phyloP scores from a whole-genome alignment of 1,140 invertebrate species.

The Trichogramma pretiosum region DNA sequence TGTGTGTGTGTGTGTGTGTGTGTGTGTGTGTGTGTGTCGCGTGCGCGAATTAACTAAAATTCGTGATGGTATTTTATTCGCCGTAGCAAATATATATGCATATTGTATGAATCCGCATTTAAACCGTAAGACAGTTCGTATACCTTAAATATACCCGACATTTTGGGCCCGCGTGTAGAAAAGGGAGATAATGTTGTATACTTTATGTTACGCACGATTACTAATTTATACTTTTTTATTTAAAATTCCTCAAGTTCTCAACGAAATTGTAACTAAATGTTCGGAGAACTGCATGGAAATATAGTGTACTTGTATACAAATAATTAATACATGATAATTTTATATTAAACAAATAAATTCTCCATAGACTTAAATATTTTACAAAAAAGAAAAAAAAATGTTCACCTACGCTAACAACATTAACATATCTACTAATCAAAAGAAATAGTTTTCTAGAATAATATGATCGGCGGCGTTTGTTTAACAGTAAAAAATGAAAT shows the following conservation, averaged over 20 bases:
- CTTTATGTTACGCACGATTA: too few relatives aligned
- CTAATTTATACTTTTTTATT: too few relatives aligned
- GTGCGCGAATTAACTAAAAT: conserved; percentile 3
- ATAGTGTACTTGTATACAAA: not conserved
- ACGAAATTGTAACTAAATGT: conserved; percentile 5
- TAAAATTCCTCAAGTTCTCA: not conserved
- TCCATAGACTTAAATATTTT: conserved; percentile 7
- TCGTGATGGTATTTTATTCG: too few relatives aligned
- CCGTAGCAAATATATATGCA: too few relatives aligned
- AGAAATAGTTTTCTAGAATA: conserved; percentile 2
- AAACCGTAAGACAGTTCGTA: conserved; percentile 13
- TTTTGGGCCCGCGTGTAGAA: not conserved
- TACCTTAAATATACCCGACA: conserved; percentile 10
- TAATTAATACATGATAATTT: conserved; percentile 2
- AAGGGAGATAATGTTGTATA: too few relatives aligned
- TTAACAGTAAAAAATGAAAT: conserved; percentile 3
- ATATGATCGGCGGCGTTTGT: not conserved
- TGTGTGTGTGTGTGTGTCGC: not conserved
- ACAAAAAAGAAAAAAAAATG: not conserved
- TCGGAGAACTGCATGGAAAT: not conserved
- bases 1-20: conserved; percentile 18
- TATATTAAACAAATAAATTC: conserved; percentile 13
- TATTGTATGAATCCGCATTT: too few relatives aligned
- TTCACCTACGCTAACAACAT: conserved; percentile 9
- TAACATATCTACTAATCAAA: not conserved